phyloP scores from a whole-genome alignment of 2,113 vertebrate genomes.

The Pseudorasbora parva region DNA sequence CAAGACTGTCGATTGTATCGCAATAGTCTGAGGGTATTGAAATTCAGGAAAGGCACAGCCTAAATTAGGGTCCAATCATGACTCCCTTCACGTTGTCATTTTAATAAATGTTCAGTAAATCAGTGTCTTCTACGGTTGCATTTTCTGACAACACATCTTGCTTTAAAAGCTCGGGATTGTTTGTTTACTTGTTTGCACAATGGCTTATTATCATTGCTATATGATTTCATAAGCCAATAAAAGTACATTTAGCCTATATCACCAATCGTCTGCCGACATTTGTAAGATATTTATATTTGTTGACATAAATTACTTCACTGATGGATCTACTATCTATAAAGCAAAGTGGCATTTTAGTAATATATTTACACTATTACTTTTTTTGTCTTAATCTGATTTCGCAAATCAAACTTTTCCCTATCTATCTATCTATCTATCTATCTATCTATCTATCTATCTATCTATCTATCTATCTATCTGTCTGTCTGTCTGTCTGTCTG shows the following conservation, averaged over 20 bases:
- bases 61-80: slow-evolving; percentile 17
- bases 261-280: not conserved
- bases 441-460: too few species aligned
- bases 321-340: not conserved
- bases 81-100: slow-evolving; percentile 1
- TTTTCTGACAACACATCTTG: not conserved
- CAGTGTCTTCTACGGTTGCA: not conserved
- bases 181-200: not conserved
- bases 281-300: not conserved
- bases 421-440: too few species aligned
- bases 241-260: not conserved
- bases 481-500: too few species aligned
- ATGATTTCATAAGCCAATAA: not conserved
- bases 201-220: not conserved
- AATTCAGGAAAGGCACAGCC: slow-evolving; percentile 13
- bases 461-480: too few species aligned
- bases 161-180: not conserved
- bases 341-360: too few species aligned
- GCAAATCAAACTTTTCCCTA: not conserved
- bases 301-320: slow-evolving; percentile 1
- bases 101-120: not conserved
- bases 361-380: too few species aligned
- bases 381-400: too few species aligned
- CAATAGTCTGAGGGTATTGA: slow-evolving; percentile 5
- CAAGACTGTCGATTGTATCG: not conserved